Conservation (phyloP, 2,113 vertebrate genomes). For the Ploceus nigricollis region DNA sequence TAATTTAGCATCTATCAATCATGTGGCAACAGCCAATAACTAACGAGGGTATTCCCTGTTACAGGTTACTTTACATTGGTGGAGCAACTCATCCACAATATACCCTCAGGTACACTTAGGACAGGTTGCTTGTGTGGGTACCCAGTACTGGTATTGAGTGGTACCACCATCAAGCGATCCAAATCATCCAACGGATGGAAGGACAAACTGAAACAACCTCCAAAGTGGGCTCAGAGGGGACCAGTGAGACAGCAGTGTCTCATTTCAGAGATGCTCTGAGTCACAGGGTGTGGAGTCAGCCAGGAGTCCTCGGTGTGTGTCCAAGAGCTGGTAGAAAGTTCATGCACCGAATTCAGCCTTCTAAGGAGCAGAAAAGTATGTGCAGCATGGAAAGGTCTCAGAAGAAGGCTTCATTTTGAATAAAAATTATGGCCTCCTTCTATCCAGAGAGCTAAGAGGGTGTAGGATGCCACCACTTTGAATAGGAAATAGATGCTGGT, state of each 20-base stretch:
- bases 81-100: neutral
- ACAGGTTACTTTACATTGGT: neutral
- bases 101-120: neutral
- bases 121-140: neutral
- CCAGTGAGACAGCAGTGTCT: neutral
- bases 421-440: neutral
- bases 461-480: neutral
- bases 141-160: neutral
- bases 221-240: neutral
- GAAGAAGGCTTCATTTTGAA: neutral
- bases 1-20: neutral
- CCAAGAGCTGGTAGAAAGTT: neutral
- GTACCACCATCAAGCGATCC: neutral
- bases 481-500: neutral
- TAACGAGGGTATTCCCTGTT: neutral
- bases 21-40: neutral
- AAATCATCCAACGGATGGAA: rapidly evolving
- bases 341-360: neutral
- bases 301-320: too few relatives aligned
- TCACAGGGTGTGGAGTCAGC: neutral
- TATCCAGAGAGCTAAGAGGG: neutral
- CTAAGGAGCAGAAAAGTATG: neutral
- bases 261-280: neutral
- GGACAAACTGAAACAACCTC: neutral
- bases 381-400: neutral